These are phyloP conservation scores for Patiria pectinifera DNA, from an alignment of 53 echinoderm and acorn worm genomes.

Conservation along the genomic window DNA sequence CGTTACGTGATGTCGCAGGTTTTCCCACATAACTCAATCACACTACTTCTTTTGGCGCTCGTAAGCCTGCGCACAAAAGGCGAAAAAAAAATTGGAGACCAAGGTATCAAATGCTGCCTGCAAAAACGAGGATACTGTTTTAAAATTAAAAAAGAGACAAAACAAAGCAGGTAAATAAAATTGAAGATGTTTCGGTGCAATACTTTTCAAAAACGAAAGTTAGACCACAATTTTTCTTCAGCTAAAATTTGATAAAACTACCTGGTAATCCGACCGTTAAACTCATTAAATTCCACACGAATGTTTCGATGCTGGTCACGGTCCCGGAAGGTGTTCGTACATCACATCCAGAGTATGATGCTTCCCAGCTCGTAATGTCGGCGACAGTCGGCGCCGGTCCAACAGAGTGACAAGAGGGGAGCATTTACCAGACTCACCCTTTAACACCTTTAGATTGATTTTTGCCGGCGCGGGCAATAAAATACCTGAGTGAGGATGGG, in stretches of 20 bases:
- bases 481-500: background rate
- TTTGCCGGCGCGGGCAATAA: background rate
- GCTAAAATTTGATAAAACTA: no score
- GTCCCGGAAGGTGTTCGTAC: background rate
- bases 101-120: no score
- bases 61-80: no score
- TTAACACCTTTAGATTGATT: background rate
- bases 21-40: no score
- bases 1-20: no score
- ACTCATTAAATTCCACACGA: background rate
- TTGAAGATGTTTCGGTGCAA: no score
- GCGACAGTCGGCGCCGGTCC: background rate
- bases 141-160: no score
- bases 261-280: background rate
- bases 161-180: no score
- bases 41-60: background rate
- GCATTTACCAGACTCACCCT: background rate
- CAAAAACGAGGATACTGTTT: no score
- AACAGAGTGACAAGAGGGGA: background rate
- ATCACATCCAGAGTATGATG: background rate
- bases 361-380: background rate
- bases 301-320: background rate
- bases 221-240: no score
- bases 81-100: no score
- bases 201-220: no score